These are phyloP conservation scores for Schizothorax lantsangensis DNA, from an alignment of 2,797 vertebrate genomes.

Conservation along the genomic window DNA sequence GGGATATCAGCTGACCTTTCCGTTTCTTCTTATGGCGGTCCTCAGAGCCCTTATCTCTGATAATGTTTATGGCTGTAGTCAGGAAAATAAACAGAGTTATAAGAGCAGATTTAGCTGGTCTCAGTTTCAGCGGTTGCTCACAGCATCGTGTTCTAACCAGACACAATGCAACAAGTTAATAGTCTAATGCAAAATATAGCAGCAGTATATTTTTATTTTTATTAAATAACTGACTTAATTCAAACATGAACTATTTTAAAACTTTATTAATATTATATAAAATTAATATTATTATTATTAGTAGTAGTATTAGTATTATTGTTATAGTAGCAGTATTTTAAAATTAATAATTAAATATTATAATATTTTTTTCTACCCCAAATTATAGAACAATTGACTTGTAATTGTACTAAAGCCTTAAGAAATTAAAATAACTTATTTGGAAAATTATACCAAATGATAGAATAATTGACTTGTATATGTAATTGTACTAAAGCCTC, in stretches of 20 bases:
- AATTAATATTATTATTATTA: background rate
- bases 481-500: background rate
- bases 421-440: too few relatives aligned
- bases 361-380: background rate
- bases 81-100: constrained; percentile 4
- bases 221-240: background rate
- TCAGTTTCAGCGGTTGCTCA: background rate
- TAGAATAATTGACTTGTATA: background rate
- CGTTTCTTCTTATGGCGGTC: constrained; percentile 11
- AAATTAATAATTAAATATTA: background rate
- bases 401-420: too few relatives aligned
- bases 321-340: background rate
- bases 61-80: constrained; percentile 6
- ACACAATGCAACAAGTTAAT: background rate
- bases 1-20: constrained; percentile 47
- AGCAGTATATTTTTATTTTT: background rate
- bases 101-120: background rate
- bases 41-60: constrained; percentile 17
- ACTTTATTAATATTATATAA: background rate
- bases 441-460: background rate
- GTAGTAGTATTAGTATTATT: background rate
- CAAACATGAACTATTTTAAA: background rate
- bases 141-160: background rate
- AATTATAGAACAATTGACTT: background rate
- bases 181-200: background rate